Percentiles rank a stretch among this genome's conserved stretches.
phyloP scores from a whole-genome alignment of 2,888 invertebrate genomes.

The Athalia cordata region DNA sequence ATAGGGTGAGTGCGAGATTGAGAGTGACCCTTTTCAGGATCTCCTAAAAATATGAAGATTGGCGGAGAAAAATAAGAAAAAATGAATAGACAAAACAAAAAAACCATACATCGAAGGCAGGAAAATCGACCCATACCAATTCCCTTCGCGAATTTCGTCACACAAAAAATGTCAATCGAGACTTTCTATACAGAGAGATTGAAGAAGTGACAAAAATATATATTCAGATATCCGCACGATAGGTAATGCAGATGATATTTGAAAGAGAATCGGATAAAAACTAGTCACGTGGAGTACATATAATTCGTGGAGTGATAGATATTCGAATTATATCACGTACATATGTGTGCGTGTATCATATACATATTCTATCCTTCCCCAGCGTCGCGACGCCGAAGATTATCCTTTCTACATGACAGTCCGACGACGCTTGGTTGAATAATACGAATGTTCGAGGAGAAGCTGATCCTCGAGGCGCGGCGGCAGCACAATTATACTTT shows the following conservation, averaged over 20 bases:
- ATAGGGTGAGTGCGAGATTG: too few relatives aligned
- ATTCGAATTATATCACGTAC: too few relatives aligned
- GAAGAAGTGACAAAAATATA: too few relatives aligned
- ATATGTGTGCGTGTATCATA: too few relatives aligned
- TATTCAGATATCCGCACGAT: neutral
- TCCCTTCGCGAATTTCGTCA: constrained; percentile 30
- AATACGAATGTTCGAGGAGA: too few relatives aligned
- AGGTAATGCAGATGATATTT: neutral
- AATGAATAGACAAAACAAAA: neutral
- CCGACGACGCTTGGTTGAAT: too few relatives aligned
- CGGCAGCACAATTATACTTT: too few relatives aligned
- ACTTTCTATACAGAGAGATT: constrained; percentile 10
- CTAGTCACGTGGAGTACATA: neutral
- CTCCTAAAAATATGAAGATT: constrained; percentile 10
- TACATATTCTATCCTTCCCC: too few relatives aligned
- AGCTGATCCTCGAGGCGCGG: too few relatives aligned
- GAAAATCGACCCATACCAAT: constrained; percentile 38
- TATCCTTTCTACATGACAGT: too few relatives aligned
- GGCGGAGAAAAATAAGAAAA: neutral
- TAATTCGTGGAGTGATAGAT: too few relatives aligned
- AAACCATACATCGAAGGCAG: neutral
- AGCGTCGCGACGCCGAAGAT: too few relatives aligned
- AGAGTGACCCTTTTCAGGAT: constrained; percentile 5
- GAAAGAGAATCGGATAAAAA: neutral
- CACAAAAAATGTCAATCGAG: constrained; percentile 12